Evolutionary conservation across 2,888 invertebrate species (phyloP).

Genomic region (Mythimna loreyi): DNA sequence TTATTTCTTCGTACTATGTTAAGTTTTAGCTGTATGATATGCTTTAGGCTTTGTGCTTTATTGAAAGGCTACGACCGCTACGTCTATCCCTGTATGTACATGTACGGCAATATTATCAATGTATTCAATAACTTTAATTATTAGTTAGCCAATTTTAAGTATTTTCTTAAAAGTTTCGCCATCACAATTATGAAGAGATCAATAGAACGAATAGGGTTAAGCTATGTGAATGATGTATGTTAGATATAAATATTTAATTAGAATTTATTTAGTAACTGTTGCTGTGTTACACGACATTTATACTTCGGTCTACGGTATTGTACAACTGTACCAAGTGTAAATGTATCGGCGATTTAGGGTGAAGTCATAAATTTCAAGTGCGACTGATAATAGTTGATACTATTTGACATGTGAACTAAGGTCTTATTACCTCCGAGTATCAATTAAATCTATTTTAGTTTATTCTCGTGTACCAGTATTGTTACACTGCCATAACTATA

Average conservation of each 20-base stretch:
- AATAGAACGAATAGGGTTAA: constrained; percentile 81
- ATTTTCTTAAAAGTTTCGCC: constrained; percentile 79
- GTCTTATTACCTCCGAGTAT: constrained; percentile 91
- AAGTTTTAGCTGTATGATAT: constrained; percentile 84
- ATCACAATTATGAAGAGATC: constrained; percentile 87
- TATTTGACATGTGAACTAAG: constrained; percentile 85
- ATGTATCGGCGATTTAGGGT: constrained; percentile 72
- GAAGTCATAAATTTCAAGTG: constrained; percentile 77
- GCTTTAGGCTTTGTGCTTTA: constrained; percentile 86
- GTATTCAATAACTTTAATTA: constrained; percentile 80
- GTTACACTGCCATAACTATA: constrained; percentile 72
- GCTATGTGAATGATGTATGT: constrained; percentile 82
- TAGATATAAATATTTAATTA: constrained; percentile 81
- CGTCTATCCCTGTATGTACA: constrained; percentile 72
- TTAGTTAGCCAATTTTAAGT: constrained; percentile 88
- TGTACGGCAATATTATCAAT: constrained; percentile 79
- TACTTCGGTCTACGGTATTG: constrained; percentile 74
- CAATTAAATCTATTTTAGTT: constrained; percentile 88
- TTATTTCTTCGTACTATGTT: constrained; percentile 80
- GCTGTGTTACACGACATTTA: constrained; percentile 80
- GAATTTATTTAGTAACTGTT: constrained; percentile 84
- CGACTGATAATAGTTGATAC: constrained; percentile 89
- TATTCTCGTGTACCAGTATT: constrained; percentile 73
- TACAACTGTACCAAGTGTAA: constrained; percentile 72
- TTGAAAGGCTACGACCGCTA: constrained; percentile 80